These are phyloP conservation scores for Anoplopoma fimbria DNA, from an alignment of 2,113 vertebrate species.

Conservation along the genomic window DNA sequence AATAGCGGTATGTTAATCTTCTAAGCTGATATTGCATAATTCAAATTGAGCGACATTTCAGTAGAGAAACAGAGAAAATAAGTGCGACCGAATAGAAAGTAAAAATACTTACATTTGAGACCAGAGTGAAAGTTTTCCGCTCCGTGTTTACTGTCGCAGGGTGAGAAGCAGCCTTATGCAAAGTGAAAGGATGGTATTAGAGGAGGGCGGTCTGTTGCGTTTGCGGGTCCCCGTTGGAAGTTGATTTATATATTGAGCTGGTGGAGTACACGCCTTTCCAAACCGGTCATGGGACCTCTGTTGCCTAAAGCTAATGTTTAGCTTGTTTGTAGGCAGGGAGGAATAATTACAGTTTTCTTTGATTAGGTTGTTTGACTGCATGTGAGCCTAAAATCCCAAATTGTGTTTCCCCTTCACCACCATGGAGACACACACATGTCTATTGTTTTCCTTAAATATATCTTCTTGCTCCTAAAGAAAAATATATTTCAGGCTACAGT, in stretches of 20 bases:
- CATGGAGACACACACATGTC: constrained; percentile 17
- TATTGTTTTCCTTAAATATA: constrained; percentile 53
- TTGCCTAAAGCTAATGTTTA: constrained; percentile 76
- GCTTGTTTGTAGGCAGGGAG: constrained; percentile 64
- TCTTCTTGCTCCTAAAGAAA: constrained; percentile 1
- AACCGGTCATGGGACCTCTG: constrained; percentile 72
- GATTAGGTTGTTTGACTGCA: constrained; percentile 44
- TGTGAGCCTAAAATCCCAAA: constrained; percentile 45
- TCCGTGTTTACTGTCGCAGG: not conserved
- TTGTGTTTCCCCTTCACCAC: constrained; percentile 29
- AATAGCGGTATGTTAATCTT: constrained; percentile 65
- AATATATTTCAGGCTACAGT: constrained; percentile 20
- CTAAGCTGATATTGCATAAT: constrained; percentile 58
- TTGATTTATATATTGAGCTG: constrained; percentile 64
- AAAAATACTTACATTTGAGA: not conserved
- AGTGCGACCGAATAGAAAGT: too few relatives aligned
- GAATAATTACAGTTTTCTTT: constrained; percentile 60
- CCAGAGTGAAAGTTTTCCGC: not conserved
- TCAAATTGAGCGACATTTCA: not conserved
- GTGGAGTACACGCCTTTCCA: constrained; percentile 69
- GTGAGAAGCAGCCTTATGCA: not conserved
- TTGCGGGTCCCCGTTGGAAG: constrained; percentile 3
- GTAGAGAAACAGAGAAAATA: not conserved
- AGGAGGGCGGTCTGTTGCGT: constrained; percentile 17
- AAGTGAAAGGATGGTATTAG: not conserved